Conservation (phyloP, 2,888 invertebrate species). For the Macroteleia sp. region DNA sequence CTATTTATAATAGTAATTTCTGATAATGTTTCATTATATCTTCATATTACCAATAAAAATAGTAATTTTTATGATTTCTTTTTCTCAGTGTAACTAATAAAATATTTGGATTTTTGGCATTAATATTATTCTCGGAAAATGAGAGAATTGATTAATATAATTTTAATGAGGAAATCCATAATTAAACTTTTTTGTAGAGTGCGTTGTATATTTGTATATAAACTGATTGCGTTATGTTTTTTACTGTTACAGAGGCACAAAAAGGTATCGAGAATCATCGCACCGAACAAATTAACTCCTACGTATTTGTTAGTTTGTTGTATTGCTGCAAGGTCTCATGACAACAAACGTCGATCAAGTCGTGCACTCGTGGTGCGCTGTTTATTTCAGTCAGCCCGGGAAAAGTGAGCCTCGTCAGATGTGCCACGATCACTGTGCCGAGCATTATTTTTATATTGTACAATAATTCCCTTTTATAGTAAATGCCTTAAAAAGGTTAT, state of each 20-base stretch:
- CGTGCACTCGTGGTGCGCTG: constrained; percentile 60
- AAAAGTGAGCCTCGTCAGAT: constrained; percentile 51
- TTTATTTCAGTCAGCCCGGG: constrained; percentile 62
- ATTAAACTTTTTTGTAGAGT: no score
- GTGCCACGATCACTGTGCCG: constrained; percentile 43
- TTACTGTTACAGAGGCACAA: constrained; percentile 73
- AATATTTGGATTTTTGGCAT: no score
- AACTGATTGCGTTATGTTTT: neutral
- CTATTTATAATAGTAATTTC: no score
- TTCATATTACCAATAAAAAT: no score
- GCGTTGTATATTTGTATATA: no score
- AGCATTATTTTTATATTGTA: constrained; percentile 62
- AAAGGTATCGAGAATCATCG: constrained; percentile 56
- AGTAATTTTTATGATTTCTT: no score
- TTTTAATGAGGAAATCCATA: no score
- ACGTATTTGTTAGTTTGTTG: constrained; percentile 73
- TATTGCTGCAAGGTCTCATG: constrained; percentile 59
- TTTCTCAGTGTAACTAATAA: no score
- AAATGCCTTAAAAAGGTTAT: constrained; percentile 35
- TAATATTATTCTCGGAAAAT: no score
- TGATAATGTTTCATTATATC: no score
- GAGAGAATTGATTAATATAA: no score
- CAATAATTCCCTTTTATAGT: constrained; percentile 53
- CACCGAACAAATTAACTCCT: constrained; percentile 67
- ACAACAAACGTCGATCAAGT: constrained; percentile 59